phyloP scores from a whole-genome alignment of 2,888 invertebrate species.

The Zele albiditarsus region DNA sequence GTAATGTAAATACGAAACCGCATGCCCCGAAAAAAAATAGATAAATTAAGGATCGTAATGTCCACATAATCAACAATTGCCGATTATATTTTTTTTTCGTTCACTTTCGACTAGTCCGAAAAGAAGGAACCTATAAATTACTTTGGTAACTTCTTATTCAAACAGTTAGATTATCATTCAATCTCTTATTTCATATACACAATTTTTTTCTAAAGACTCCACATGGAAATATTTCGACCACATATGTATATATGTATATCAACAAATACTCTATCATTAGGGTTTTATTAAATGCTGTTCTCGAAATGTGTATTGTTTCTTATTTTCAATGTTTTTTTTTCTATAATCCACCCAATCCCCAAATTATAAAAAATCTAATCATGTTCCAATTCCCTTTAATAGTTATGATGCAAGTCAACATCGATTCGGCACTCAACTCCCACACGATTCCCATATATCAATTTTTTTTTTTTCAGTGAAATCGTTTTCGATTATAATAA shows the following conservation, averaged over 20 bases:
- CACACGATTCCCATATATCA: neutral
- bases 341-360: neutral
- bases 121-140: neutral
- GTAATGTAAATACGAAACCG: neutral
- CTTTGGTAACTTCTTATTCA: constrained; percentile 1
- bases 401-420: constrained; percentile 16
- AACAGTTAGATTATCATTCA: constrained; percentile 46
- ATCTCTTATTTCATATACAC: constrained; percentile 31
- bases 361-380: neutral
- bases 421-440: constrained; percentile 32
- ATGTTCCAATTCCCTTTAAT: neutral
- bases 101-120: neutral
- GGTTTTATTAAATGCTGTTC: neutral
- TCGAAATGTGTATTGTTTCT: neutral
- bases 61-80: neutral
- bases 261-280: neutral
- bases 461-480: neutral
- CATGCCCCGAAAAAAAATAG: neutral
- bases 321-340: neutral
- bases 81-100: neutral
- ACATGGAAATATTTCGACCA: neutral
- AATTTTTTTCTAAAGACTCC: neutral
- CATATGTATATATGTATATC: neutral
- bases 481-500: neutral
- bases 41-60: neutral